These are phyloP conservation scores for Crenichthys baileyi DNA, from an alignment of 2,797 vertebrate species.

Conservation along the genomic window DNA sequence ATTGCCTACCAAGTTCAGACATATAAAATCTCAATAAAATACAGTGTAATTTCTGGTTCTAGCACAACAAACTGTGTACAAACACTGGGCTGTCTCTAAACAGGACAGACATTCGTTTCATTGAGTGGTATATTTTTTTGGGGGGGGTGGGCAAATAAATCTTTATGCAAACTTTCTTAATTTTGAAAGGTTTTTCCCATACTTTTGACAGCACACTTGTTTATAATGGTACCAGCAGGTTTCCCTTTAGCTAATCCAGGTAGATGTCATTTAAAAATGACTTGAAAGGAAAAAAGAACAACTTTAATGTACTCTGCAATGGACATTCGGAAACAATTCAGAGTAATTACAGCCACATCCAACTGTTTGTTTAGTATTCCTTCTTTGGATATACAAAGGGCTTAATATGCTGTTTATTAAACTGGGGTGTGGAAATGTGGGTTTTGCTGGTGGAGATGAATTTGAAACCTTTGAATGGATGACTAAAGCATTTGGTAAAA, in stretches of 20 bases:
- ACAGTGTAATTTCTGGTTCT: no score
- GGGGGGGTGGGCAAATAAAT: neutral
- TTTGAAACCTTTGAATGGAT: neutral
- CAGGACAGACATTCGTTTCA: no score
- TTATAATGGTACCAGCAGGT: constrained; percentile 1
- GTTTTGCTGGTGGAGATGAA: neutral
- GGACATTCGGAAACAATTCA: neutral
- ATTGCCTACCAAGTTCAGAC: no score
- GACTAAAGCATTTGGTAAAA: neutral
- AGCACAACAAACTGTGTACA: no score
- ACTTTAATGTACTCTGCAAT: neutral
- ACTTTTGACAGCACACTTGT: neutral
- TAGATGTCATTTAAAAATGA: neutral
- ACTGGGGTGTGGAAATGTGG: neutral
- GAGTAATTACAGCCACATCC: neutral
- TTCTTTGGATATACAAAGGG: neutral
- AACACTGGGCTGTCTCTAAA: no score
- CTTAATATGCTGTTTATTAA: neutral
- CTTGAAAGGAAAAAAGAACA: neutral
- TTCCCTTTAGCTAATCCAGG: neutral
- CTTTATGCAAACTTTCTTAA: neutral
- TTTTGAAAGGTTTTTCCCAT: neutral
- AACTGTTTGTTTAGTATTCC: neutral
- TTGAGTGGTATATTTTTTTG: neutral
- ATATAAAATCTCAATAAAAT: no score